A percentile compares a stretch with the other conserved stretches of the same genome.
These are phyloP conservation scores for Butastur rufipennis DNA, from an alignment of 2,113 vertebrate genomes.

Conservation along the genomic window DNA sequence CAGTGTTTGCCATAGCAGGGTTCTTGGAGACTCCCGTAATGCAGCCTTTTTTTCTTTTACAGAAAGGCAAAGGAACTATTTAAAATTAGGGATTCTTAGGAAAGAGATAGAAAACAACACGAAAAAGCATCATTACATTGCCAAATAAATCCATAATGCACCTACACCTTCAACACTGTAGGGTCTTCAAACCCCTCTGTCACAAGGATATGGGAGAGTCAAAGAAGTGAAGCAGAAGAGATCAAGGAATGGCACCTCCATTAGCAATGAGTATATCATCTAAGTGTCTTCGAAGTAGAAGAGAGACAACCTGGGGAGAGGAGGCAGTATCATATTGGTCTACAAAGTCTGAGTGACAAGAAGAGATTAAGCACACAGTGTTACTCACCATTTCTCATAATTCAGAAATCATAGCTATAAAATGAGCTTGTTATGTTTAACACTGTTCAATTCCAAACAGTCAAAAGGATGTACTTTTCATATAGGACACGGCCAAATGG, in stretches of 20 bases:
- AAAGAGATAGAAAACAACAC: neutral
- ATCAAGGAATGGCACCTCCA: neutral
- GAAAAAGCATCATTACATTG: neutral
- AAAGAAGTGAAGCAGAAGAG: neutral
- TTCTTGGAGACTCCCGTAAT: neutral
- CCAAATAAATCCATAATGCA: neutral
- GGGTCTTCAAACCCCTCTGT: neutral
- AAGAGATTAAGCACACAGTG: neutral
- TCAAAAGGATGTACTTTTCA: neutral
- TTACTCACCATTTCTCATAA: neutral
- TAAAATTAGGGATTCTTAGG: neutral
- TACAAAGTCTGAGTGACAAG: neutral
- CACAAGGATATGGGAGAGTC: neutral
- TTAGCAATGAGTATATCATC: neutral
- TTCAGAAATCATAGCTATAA: neutral
- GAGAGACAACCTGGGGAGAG: neutral
- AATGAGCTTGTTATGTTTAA: neutral
- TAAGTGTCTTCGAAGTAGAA: neutral
- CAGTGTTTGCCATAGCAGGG: neutral
- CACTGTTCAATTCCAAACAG: neutral
- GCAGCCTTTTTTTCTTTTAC: neutral
- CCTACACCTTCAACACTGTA: neutral
- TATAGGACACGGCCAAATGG: neutral
- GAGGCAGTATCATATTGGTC: neutral
- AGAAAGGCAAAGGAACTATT: neutral